These are phyloP conservation scores for Pimpla rufipes DNA, from an alignment of 2,888 invertebrate species.

Conservation along the genomic window DNA sequence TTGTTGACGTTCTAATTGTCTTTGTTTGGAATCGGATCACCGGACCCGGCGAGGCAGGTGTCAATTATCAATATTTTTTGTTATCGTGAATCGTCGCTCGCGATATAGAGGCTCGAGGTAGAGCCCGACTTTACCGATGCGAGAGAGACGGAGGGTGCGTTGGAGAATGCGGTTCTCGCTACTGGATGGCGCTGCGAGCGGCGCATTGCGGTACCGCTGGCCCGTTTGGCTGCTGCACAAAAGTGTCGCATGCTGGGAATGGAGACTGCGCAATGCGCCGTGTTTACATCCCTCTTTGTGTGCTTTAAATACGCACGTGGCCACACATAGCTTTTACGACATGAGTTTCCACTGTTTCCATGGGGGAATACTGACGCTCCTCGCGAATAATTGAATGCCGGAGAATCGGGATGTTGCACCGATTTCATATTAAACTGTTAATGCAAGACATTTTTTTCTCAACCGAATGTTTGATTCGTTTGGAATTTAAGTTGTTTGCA, in stretches of 20 bases:
- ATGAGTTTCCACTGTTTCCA: background rate
- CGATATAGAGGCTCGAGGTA: background rate
- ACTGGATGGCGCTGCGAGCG: slow-evolving; percentile 36
- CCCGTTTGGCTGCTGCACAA: slow-evolving; percentile 17
- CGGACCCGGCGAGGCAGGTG: slow-evolving; percentile 2
- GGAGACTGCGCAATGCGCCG: slow-evolving; percentile 3
- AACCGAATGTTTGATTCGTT: too few species aligned
- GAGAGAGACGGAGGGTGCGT: slow-evolving; percentile 2
- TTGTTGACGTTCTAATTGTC: background rate
- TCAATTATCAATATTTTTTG: background rate
- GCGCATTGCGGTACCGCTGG: slow-evolving; percentile 34
- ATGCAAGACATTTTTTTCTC: too few species aligned
- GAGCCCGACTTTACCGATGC: slow-evolving; percentile 38
- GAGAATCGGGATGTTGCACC: too few species aligned
- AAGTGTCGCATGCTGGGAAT: slow-evolving; percentile 35
- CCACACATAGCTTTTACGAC: background rate
- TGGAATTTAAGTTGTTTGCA: too few species aligned
- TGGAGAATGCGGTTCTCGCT: background rate
- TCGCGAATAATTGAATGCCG: too few species aligned
- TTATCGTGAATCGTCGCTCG: background rate
- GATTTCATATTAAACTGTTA: too few species aligned
- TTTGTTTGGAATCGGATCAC: background rate
- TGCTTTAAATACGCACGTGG: slow-evolving; percentile 11
- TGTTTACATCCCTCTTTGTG: slow-evolving; percentile 1
- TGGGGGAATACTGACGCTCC: background rate